Conservation (phyloP, 2,888 invertebrate genomes). For the Drosophila aldrichi region DNA sequence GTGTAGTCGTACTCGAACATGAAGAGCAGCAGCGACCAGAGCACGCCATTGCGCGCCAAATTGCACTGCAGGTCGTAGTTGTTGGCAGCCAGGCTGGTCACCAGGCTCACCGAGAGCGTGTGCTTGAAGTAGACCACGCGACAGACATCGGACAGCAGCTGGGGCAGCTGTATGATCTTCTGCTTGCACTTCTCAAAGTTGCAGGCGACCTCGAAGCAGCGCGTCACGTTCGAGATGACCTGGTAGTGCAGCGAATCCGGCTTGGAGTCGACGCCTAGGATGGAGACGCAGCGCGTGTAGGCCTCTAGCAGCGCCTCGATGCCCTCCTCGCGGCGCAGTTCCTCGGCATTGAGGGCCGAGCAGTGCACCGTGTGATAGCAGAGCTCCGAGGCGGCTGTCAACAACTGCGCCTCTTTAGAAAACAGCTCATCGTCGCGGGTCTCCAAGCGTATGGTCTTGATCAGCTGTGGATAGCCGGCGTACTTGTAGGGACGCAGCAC, state of each 20-base stretch:
- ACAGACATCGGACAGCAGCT: slow-evolving; percentile 94
- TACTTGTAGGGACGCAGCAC: slow-evolving; percentile 98
- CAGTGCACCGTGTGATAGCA: slow-evolving; percentile 98
- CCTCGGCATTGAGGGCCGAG: slow-evolving; percentile 98
- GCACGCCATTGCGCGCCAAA: slow-evolving; percentile 92
- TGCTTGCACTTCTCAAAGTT: slow-evolving; percentile 96
- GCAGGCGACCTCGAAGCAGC: slow-evolving; percentile 98
- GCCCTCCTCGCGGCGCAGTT: slow-evolving; percentile 96
- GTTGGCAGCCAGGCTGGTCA: slow-evolving; percentile 94
- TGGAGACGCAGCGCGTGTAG: slow-evolving; percentile 96
- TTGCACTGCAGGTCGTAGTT: slow-evolving; percentile 92
- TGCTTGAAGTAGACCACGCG: slow-evolving; percentile 95
- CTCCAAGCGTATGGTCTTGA: slow-evolving; percentile 97
- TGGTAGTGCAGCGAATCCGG: slow-evolving; percentile 93
- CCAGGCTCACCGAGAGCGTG: slow-evolving; percentile 95
- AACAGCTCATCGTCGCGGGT: slow-evolving; percentile 97
- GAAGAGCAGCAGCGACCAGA: slow-evolving; percentile 96
- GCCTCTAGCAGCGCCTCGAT: slow-evolving; percentile 94
- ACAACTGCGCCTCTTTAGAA: slow-evolving; percentile 92
- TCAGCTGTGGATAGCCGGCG: slow-evolving; percentile 98
- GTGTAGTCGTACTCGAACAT: slow-evolving; percentile 99
- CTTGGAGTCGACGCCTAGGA: slow-evolving; percentile 92
- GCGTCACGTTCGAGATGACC: slow-evolving; percentile 96
- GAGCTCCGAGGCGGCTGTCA: slow-evolving; percentile 96
- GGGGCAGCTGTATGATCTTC: slow-evolving; percentile 94